Percentiles rank a stretch among this genome's conserved stretches.
Evolutionary conservation across 2,113 vertebrate genomes (phyloP).

Genomic region (Microcebus griseorufus): DNA sequence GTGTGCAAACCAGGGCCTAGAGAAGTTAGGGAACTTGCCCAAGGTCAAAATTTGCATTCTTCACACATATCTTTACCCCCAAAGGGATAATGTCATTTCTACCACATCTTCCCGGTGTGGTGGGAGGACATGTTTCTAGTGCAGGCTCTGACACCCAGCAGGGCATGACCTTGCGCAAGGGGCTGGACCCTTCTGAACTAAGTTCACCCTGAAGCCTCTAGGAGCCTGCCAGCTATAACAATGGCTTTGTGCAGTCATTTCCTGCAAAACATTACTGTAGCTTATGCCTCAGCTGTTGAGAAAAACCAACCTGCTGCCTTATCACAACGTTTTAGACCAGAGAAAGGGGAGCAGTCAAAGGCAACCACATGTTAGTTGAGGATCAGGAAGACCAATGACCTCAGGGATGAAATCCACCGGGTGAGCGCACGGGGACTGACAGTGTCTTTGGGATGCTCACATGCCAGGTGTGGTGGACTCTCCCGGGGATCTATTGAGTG

Average conservation of each 20-base stretch:
- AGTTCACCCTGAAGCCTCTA: neutral
- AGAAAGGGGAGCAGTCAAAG: neutral
- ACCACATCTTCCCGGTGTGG: neutral
- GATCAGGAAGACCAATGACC: neutral
- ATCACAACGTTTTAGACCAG: neutral
- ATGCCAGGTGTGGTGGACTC: neutral
- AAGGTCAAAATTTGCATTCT: conserved; percentile 34
- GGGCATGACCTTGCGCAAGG: neutral
- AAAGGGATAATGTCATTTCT: neutral
- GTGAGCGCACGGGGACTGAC: neutral
- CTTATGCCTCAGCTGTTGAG: neutral
- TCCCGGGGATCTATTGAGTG: neutral
- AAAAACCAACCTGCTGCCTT: neutral
- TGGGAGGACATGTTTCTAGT: neutral
- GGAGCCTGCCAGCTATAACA: neutral
- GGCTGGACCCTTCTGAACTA: neutral
- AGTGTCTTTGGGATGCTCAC: neutral
- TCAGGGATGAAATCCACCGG: neutral
- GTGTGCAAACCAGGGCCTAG: neutral
- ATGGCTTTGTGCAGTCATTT: neutral
- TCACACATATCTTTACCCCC: neutral
- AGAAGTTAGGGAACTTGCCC: neutral
- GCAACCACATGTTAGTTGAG: neutral
- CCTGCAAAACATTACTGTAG: neutral
- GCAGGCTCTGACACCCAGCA: neutral